These are phyloP conservation scores for Chloroclystis v-ata DNA, from an alignment of 2,888 invertebrate genomes.

Conservation along the genomic window DNA sequence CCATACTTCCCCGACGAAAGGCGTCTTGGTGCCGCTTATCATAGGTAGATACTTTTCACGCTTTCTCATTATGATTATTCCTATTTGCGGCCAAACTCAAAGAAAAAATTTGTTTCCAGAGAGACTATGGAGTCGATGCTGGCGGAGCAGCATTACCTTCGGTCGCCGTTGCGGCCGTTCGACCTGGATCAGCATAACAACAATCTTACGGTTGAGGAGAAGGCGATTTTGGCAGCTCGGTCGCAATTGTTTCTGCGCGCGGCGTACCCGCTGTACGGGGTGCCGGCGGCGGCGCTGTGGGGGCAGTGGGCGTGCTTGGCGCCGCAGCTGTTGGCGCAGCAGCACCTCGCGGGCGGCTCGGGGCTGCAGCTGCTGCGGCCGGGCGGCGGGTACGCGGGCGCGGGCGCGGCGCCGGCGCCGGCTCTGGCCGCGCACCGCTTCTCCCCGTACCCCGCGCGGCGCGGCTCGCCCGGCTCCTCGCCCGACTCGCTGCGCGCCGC, in stretches of 20 bases:
- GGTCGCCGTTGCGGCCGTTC: constrained; percentile 86
- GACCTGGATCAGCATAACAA: constrained; percentile 84
- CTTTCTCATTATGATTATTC: constrained; percentile 24
- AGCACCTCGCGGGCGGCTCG: constrained; percentile 77
- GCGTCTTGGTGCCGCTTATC: constrained; percentile 72
- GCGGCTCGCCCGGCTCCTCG: constrained; percentile 75
- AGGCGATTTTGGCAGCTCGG: constrained; percentile 85
- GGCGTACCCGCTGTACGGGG: constrained; percentile 79
- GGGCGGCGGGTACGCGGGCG: constrained; percentile 63
- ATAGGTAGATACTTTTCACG: constrained; percentile 65
- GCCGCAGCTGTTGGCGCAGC: constrained; percentile 82
- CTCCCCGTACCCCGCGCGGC: constrained; percentile 78
- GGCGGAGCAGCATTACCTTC: constrained; percentile 89
- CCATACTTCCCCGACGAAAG: constrained; percentile 74
- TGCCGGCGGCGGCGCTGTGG: constrained; percentile 80
- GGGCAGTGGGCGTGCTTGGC: constrained; percentile 85
- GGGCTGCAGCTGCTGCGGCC: constrained; percentile 73
- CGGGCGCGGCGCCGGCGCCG: constrained; percentile 35
- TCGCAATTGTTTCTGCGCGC: constrained; percentile 86
- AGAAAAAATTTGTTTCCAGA: constrained; percentile 71
- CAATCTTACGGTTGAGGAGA: constrained; percentile 86
- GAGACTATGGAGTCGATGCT: constrained; percentile 94
- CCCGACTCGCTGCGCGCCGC: constrained; percentile 80
- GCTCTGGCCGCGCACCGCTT: constrained; percentile 78
- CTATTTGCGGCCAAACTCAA: constrained; percentile 31